phyloP scores from a whole-genome alignment of 1,140 invertebrate species.

The Zaprionus camerounensis region DNA sequence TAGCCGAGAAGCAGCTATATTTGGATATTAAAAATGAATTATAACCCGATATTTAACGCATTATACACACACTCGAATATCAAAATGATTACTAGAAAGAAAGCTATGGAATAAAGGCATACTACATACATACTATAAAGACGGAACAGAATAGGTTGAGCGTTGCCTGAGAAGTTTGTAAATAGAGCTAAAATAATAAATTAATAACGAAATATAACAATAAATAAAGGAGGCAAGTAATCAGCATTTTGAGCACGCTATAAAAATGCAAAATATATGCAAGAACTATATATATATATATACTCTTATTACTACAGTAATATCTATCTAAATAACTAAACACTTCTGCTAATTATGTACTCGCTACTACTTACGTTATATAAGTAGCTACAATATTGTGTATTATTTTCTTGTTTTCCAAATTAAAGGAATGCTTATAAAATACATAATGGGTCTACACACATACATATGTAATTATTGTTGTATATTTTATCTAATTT shows the following conservation, averaged over 20 bases:
- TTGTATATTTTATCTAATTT: slow-evolving; percentile 63
- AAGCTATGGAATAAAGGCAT: slow-evolving; percentile 10
- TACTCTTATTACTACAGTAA: slow-evolving; percentile 21
- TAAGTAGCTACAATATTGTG: slow-evolving; percentile 35
- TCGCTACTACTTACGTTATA: slow-evolving; percentile 21
- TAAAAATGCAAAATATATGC: slow-evolving; percentile 47
- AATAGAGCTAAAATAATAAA: slow-evolving; percentile 28
- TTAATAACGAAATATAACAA: not conserved
- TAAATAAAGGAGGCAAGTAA: slow-evolving; percentile 17
- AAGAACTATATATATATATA: slow-evolving; percentile 35
- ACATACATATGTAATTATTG: slow-evolving; percentile 53
- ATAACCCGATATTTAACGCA: slow-evolving; percentile 41
- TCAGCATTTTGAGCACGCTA: slow-evolving; percentile 42
- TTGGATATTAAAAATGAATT: slow-evolving; percentile 35
- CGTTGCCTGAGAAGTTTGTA: slow-evolving; percentile 31
- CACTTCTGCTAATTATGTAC: slow-evolving; percentile 25
- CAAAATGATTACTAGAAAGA: slow-evolving; percentile 26
- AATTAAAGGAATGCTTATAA: slow-evolving; percentile 25
- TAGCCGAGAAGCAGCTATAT: not conserved
- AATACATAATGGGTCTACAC: slow-evolving; percentile 46
- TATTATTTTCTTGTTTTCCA: slow-evolving; percentile 46
- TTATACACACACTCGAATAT: slow-evolving; percentile 35
- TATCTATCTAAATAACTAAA: slow-evolving; percentile 31
- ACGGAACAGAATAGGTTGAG: slow-evolving; percentile 1
- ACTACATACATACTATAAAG: slow-evolving; percentile 15